Conservation (phyloP, 1,140 invertebrate genomes). For the Diuraphis noxia region DNA sequence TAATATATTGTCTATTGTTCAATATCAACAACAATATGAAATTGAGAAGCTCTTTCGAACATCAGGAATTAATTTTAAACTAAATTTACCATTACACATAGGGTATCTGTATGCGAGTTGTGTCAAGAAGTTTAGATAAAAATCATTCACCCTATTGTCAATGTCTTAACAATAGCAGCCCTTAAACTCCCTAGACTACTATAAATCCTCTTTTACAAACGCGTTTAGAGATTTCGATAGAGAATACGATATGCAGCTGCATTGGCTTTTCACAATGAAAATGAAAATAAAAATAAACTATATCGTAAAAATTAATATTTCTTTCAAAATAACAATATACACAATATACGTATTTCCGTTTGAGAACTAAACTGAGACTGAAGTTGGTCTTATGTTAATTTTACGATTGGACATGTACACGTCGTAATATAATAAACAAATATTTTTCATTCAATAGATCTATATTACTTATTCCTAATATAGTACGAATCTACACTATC, state of each 20-base stretch:
- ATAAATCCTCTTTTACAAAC: neutral
- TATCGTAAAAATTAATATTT: slow-evolving; percentile 40
- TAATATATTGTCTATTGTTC: neutral
- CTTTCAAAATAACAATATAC: slow-evolving; percentile 12
- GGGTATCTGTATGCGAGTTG: neutral
- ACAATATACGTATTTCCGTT: neutral
- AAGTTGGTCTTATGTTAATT: neutral
- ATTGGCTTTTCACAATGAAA: neutral
- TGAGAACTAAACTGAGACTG: neutral
- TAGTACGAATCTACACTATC: neutral
- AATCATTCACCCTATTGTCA: slow-evolving; percentile 20
- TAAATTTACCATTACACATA: neutral
- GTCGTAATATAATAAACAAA: neutral
- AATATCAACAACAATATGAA: neutral
- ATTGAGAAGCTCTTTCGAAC: neutral
- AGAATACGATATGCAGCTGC: neutral
- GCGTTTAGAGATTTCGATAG: neutral
- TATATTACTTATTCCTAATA: neutral
- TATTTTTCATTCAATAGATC: neutral
- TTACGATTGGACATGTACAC: slow-evolving; percentile 22
- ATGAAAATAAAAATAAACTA: neutral
- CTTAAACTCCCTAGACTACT: neutral
- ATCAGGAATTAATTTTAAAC: neutral
- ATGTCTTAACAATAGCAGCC: neutral
- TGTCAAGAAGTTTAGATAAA: slow-evolving; percentile 44